Evolutionary conservation across 2,888 invertebrate species (phyloP), one percentile per base, ranked within the genome.

Genomic region (Rhabditoides inermis): DNA sequence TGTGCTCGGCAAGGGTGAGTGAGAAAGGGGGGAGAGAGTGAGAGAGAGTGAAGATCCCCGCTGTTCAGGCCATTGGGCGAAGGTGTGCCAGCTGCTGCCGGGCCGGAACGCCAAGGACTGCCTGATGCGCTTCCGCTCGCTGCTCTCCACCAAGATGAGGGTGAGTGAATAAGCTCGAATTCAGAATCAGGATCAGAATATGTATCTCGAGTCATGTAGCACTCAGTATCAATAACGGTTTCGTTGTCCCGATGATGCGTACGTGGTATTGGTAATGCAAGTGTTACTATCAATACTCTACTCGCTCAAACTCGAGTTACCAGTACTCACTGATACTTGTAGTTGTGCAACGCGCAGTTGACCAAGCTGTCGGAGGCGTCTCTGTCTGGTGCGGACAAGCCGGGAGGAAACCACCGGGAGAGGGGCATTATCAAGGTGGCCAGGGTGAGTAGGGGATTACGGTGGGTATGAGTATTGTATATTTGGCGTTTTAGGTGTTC

Each of bases 1-100:
- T n/a, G 79, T 78, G 56, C 83, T 83, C 59, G 82, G 80, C 58
- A 80, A 84, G 51, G 86, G 85, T 52, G 41, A 15, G 22, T 28
- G 15, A 20, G 18, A 30, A 44, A 56, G 10, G 46, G 51, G 5
- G 53, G 49, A 15, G 56, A 60, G 26, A 50, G 53, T n/a, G 4
- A 53, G 32, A 49, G 36, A 44, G 49, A 54, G 30, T 35, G 55
- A 28, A 45, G 59, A 53, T 40, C 18, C 10, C 15, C 18, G 23
- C 7, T 32, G 39, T 54, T 26, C 41, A 51, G 60, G 50, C 82
- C 46, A 55, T 22, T 67, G 51, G 52, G 50, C 61, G 22, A 59
- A 57, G 36, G 56, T 67, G 15, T 45, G 61, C 15, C 52, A 51
- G 18, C 32, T 67, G n/a, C 28, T 67, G 25, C 54, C 55, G n/a